A percentile compares a stretch with the other conserved stretches of the same genome.
These are phyloP conservation scores for Vollenhovia emeryi DNA, from an alignment of 1,140 invertebrate species.

Conservation along the genomic window DNA sequence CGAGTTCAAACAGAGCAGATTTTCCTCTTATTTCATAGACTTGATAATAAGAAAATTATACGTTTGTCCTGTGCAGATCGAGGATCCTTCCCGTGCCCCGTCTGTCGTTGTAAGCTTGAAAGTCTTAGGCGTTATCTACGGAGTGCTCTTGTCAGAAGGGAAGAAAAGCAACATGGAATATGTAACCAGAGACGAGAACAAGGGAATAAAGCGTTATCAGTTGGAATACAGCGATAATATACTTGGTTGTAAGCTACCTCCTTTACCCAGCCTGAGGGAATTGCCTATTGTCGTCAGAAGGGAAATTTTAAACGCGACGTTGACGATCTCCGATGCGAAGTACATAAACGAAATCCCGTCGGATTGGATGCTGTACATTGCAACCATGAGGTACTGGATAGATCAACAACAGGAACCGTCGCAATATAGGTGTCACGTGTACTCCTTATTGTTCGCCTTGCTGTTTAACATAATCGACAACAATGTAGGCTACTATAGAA, in stretches of 20 bases:
- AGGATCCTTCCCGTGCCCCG: conserved; percentile 87
- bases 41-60: conserved; percentile 88
- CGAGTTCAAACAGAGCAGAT: conserved; percentile 86
- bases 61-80: conserved; percentile 90
- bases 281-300: conserved; percentile 72
- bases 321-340: conserved; percentile 79
- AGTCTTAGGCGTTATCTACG: conserved; percentile 89
- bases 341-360: conserved; percentile 85
- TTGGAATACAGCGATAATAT: conserved; percentile 78
- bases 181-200: conserved; percentile 78
- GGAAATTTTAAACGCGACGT: conserved; percentile 84
- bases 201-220: conserved; percentile 72
- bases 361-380: conserved; percentile 88
- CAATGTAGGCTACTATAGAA: conserved; percentile 82
- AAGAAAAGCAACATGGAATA: conserved; percentile 80
- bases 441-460: conserved; percentile 88
- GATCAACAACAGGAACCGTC: conserved; percentile 82
- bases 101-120: conserved; percentile 87
- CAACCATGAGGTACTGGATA: conserved; percentile 89
- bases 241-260: conserved; percentile 78
- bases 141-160: conserved; percentile 86
- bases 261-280: conserved; percentile 79
- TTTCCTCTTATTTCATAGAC: conserved; percentile 89
- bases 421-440: conserved; percentile 86
- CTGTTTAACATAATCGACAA: conserved; percentile 88